Evolutionary conservation across 2,888 invertebrate genomes (phyloP).

Genomic region (Sphaerolaimus hirsutus): DNA sequence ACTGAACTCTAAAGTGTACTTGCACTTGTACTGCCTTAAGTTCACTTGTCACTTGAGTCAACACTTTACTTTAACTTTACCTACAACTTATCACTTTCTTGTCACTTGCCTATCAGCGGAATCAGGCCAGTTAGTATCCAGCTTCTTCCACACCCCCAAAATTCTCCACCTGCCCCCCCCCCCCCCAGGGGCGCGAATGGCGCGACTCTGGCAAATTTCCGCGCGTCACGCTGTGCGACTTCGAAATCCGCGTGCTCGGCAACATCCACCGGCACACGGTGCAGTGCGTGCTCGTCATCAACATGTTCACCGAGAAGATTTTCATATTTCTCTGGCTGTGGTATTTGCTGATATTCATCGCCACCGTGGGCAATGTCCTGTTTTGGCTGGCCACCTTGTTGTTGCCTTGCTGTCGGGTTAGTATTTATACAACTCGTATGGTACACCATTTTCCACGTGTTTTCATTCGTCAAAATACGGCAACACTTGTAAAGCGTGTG

Average conservation of each 20-base stretch:
- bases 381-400: conserved; percentile 20
- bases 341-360: conserved; percentile 17
- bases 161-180: too few species aligned
- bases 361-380: conserved; percentile 18
- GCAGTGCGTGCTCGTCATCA: conserved; percentile 22
- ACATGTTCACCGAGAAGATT: conserved; percentile 25
- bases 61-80: conserved; percentile 7
- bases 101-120: too few species aligned
- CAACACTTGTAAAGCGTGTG: too few species aligned
- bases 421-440: conserved; percentile 11
- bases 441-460: too few species aligned
- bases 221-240: conserved; percentile 27
- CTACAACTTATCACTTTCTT: too few species aligned
- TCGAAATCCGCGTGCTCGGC: conserved; percentile 24
- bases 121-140: conserved; percentile 7
- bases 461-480: too few species aligned
- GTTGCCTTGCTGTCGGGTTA: conserved; percentile 13
- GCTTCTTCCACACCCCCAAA: too few species aligned
- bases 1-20: too few species aligned
- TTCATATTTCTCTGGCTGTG: conserved; percentile 25
- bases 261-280: conserved; percentile 23
- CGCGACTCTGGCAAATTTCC: conserved; percentile 26
- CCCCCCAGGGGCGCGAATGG: conserved; percentile 22
- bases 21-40: too few species aligned
- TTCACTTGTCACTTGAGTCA: too few species aligned